Evolutionary conservation across 1,140 invertebrate genomes (phyloP).

Genomic region (Phthorimaea operculella): DNA sequence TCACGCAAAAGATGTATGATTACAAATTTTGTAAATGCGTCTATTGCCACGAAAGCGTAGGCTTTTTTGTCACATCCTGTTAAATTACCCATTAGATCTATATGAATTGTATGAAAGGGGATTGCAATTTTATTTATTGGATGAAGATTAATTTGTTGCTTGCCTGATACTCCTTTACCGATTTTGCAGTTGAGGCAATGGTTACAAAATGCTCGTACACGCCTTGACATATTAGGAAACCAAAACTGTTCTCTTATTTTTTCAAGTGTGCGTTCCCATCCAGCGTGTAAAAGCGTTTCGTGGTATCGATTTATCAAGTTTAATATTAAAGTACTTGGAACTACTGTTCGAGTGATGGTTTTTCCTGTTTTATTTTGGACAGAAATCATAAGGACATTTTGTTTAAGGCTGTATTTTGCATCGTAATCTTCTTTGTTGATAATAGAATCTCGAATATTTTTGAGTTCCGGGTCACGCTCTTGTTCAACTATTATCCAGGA

Average conservation of each 20-base stretch:
- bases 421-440: not conserved
- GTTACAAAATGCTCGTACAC: constrained; percentile 22
- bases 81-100: constrained; percentile 30
- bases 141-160: constrained; percentile 14
- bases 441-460: not conserved
- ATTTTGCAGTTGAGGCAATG: constrained; percentile 29
- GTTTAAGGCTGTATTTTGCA: constrained; percentile 7
- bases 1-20: constrained; percentile 5
- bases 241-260: constrained; percentile 4
- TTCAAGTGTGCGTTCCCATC: constrained; percentile 6
- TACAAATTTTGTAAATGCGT: constrained; percentile 22
- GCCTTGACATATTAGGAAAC: constrained; percentile 19
- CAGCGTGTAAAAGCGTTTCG: constrained; percentile 15
- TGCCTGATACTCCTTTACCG: constrained; percentile 19
- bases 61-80: constrained; percentile 15
- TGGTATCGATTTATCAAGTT: constrained; percentile 18
- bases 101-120: constrained; percentile 31
- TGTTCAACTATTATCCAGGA: constrained; percentile 19
- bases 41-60: constrained; percentile 23
- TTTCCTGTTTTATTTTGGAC: not conserved
- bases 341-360: not conserved
- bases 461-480: not conserved
- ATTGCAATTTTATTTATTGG: constrained; percentile 20
- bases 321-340: constrained; percentile 4
- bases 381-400: constrained; percentile 9